phyloP scores from a whole-genome alignment of 30 jellyfish, hydroid and myxozoan genomes.

The Hydra vulgaris region DNA sequence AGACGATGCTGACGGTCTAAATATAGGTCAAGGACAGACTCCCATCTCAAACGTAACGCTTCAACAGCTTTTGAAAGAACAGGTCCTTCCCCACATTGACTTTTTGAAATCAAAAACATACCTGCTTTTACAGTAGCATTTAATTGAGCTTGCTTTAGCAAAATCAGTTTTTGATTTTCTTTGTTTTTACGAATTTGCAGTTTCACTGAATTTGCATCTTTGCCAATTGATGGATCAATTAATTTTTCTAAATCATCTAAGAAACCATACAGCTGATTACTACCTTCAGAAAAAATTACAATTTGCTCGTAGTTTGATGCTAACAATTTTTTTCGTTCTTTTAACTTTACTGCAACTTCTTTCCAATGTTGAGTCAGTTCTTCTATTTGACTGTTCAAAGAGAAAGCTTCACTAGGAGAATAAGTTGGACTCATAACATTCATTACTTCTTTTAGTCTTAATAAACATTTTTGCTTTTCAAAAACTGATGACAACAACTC shows the following conservation, averaged over 20 bases:
- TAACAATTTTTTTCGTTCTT: constrained; percentile 60
- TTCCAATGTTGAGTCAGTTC: constrained; percentile 69
- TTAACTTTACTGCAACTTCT: constrained; percentile 38
- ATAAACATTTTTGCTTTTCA: constrained; percentile 50
- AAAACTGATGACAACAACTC: constrained; percentile 56
- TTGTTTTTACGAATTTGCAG: constrained; percentile 76
- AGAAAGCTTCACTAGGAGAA: constrained; percentile 42
- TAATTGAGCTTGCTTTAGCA: constrained; percentile 58
- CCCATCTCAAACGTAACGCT: constrained; percentile 79
- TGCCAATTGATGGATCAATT: constrained; percentile 78
- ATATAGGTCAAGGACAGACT: constrained; percentile 62
- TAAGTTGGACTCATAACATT: constrained; percentile 51
- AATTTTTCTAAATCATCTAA: constrained; percentile 50
- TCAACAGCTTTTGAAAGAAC: constrained; percentile 54
- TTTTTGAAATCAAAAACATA: constrained; percentile 49
- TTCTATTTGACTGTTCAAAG: constrained; percentile 48
- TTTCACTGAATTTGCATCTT: constrained; percentile 83
- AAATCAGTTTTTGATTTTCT: constrained; percentile 66
- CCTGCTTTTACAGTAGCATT: constrained; percentile 85
- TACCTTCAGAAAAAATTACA: constrained; percentile 67
- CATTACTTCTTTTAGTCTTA: constrained; percentile 37
- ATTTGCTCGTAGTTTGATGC: constrained; percentile 71
- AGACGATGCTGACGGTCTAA: constrained; percentile 88
- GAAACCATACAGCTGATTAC: constrained; percentile 40
- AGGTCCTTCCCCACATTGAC: constrained; percentile 66